Percentiles rank a stretch among this genome's conserved stretches.
Conservation (phyloP, 2,888 invertebrate species). For the Melikaiella ostensackeni region DNA sequence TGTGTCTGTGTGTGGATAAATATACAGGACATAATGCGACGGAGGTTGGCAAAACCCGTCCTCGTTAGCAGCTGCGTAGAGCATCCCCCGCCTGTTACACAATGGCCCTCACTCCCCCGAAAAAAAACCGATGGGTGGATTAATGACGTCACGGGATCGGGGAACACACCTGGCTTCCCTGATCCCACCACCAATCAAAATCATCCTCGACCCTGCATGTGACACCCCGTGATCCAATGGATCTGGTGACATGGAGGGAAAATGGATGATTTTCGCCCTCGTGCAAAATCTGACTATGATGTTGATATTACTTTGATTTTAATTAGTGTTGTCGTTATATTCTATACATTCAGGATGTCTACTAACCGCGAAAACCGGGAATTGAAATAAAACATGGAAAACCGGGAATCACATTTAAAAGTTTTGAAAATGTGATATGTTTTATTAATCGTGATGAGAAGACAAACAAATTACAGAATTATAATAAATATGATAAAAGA, state of each 20-base stretch:
- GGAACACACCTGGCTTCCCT: conserved; percentile 73
- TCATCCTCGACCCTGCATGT: conserved; percentile 49
- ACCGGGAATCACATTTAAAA: no score
- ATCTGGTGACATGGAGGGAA: conserved; percentile 47
- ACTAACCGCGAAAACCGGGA: no score
- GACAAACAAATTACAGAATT: no score
- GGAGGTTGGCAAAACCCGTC: conserved; percentile 50
- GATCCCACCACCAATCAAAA: conserved; percentile 66
- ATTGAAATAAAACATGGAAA: no score
- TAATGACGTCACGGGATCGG: conserved; percentile 73
- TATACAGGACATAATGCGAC: conserved; percentile 25
- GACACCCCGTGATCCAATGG: conserved; percentile 45
- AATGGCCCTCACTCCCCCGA: conserved; percentile 67
- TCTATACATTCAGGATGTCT: no score
- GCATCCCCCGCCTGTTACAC: conserved; percentile 74
- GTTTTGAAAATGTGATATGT: no score
- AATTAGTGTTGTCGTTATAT: no score
- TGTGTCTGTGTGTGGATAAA: conserved; percentile 38
- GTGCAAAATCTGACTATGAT: neutral
- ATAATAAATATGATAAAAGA: no score
- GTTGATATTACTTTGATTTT: no score
- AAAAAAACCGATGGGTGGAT: conserved; percentile 72
- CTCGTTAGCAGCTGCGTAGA: conserved; percentile 74
- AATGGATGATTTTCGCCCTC: conserved; percentile 44
- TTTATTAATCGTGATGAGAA: no score